A percentile compares a stretch with the other conserved stretches of the same genome.
Conservation (phyloP, 92 coral and sea anemone species). For the Isaurus tuberculatus region DNA sequence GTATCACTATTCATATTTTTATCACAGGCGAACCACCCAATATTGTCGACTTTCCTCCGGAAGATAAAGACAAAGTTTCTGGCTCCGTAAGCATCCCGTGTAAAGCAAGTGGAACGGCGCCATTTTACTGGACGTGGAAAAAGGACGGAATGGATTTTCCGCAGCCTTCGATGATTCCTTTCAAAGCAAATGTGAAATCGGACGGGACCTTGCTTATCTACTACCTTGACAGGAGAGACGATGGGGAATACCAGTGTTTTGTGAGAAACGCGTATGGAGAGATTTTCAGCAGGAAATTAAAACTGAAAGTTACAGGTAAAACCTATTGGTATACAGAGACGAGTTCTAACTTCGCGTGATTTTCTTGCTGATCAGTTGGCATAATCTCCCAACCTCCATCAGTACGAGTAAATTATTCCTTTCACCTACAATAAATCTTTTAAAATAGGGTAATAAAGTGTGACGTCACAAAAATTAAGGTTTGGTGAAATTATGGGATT, state of each 20-base stretch:
- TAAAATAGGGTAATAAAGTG: no score
- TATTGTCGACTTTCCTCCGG: background rate
- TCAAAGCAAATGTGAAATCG: no score
- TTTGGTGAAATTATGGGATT: no score
- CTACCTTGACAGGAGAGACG: background rate
- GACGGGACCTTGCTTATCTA: background rate
- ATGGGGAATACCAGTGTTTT: slow-evolving; percentile 18
- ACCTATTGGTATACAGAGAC: no score
- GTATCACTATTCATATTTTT: background rate
- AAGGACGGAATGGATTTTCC: background rate
- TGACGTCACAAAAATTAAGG: no score
- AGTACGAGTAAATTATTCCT: no score
- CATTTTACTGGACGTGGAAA: slow-evolving; percentile 19
- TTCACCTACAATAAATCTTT: no score
- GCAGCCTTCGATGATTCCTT: background rate
- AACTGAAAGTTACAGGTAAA: slow-evolving; percentile 21
- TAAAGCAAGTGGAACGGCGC: slow-evolving; percentile 10
- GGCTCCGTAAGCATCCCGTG: background rate
- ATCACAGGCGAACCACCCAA: slow-evolving; percentile 17
- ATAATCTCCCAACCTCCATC: no score
- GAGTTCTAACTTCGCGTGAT: no score
- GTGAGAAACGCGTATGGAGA: slow-evolving; percentile 4
- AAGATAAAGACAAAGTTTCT: background rate
- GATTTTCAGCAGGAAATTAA: slow-evolving; percentile 13
- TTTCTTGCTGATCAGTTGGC: no score